These are phyloP conservation scores for Apeira syringaria DNA, from an alignment of 2,888 invertebrate genomes.

Conservation along the genomic window DNA sequence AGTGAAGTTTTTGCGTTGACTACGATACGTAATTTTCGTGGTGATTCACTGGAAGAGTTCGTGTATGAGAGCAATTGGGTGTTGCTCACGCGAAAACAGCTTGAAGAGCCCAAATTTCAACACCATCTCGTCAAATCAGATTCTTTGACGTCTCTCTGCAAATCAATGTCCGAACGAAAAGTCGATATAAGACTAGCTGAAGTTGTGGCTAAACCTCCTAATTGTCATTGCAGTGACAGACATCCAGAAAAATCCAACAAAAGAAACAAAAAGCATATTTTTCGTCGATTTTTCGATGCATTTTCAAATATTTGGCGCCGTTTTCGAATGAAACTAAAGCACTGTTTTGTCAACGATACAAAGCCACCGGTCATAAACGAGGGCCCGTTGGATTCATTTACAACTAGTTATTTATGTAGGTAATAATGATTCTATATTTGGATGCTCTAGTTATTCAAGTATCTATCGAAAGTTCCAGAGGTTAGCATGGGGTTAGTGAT, in stretches of 20 bases:
- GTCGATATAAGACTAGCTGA: conserved; percentile 41
- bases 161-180: conserved; percentile 46
- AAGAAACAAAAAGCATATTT: conserved; percentile 34
- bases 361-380: conserved; percentile 18
- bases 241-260: conserved; percentile 35
- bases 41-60: conserved; percentile 58
- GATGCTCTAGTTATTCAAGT: conserved; percentile 17
- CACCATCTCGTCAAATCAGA: conserved; percentile 50
- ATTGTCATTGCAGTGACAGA: conserved; percentile 61
- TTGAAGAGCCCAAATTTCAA: conserved; percentile 64
- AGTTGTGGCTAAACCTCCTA: conserved; percentile 55
- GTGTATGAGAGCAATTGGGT: conserved; percentile 72
- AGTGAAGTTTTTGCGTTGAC: conserved; percentile 64
- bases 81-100: conserved; percentile 54
- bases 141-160: conserved; percentile 55
- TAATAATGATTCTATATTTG: conserved; percentile 44
- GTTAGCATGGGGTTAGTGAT: too few relatives aligned
- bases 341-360: conserved; percentile 31
- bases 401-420: conserved; percentile 62
- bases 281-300: conserved; percentile 37
- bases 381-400: conserved; percentile 42
- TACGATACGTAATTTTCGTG: conserved; percentile 65
- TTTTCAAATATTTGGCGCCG: conserved; percentile 35
- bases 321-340: conserved; percentile 43
- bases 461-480: conserved; percentile 9